Percentiles rank a stretch among this genome's conserved stretches.
phyloP scores from a whole-genome alignment of 2,888 invertebrate genomes.

The Nephrotoma flavescens region DNA sequence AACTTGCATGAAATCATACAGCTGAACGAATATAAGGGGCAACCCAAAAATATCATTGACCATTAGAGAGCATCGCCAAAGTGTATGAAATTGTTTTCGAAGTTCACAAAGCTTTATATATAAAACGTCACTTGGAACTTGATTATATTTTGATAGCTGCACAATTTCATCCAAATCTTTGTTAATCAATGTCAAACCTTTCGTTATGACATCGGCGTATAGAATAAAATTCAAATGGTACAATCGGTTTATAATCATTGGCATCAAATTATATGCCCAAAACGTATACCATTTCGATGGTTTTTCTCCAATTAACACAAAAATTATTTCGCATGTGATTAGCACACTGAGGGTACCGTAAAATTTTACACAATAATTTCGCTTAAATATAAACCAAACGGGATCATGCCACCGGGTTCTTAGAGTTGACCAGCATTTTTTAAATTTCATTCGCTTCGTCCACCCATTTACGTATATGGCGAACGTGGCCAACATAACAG shows the following conservation, averaged over 20 bases:
- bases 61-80: not conserved
- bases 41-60: not conserved
- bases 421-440: not conserved
- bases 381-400: not conserved
- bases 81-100: not conserved
- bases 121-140: not conserved
- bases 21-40: not conserved
- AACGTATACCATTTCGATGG: not conserved
- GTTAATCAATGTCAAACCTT: not conserved
- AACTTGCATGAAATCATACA: not conserved
- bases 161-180: not conserved
- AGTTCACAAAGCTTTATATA: not conserved
- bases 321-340: not conserved
- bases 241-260: not conserved
- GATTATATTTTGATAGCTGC: not conserved
- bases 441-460: not conserved
- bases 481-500: not conserved
- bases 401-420: not conserved
- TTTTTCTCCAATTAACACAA: not conserved
- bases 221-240: not conserved
- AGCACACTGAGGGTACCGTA: not conserved
- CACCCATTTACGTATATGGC: not conserved
- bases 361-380: not conserved
- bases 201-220: not conserved
- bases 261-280: not conserved